phyloP scores from a whole-genome alignment of 2,113 vertebrate genomes.

The Nothoprocta perdicaria region DNA sequence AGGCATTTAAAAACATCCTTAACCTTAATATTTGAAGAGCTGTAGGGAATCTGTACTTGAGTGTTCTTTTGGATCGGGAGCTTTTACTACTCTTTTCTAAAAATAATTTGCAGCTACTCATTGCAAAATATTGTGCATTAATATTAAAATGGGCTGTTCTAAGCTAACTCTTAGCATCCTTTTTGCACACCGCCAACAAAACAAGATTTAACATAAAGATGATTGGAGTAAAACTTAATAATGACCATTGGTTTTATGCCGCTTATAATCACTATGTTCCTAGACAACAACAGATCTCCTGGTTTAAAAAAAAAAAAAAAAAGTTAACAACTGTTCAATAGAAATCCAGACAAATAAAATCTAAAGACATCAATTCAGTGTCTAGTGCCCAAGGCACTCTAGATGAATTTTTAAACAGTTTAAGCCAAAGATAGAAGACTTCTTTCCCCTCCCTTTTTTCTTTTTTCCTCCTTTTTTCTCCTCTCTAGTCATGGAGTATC shows the following conservation, averaged over 20 bases:
- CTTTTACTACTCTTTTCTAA: neutral
- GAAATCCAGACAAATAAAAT: neutral
- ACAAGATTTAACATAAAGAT: neutral
- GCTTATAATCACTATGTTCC: neutral
- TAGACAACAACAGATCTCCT: neutral
- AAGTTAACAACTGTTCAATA: neutral
- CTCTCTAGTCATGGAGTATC: neutral
- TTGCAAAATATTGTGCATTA: neutral
- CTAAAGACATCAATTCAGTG: neutral
- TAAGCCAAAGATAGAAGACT: neutral
- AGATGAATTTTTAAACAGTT: neutral
- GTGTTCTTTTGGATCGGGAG: neutral
- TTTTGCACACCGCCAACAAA: neutral
- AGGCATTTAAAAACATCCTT: neutral
- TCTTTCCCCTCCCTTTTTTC: neutral
- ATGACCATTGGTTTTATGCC: neutral
- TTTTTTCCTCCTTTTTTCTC: neutral
- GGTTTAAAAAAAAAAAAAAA: neutral
- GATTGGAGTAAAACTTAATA: neutral
- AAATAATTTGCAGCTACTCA: neutral
- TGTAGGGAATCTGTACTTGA: neutral
- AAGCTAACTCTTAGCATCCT: neutral
- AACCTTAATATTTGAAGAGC: neutral
- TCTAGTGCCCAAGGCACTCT: neutral
- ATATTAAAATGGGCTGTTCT: neutral